Evolutionary conservation across 37 sponge, comb jelly and placozoan species (phyloP).

Genomic region (Spongilla lacustris): DNA sequence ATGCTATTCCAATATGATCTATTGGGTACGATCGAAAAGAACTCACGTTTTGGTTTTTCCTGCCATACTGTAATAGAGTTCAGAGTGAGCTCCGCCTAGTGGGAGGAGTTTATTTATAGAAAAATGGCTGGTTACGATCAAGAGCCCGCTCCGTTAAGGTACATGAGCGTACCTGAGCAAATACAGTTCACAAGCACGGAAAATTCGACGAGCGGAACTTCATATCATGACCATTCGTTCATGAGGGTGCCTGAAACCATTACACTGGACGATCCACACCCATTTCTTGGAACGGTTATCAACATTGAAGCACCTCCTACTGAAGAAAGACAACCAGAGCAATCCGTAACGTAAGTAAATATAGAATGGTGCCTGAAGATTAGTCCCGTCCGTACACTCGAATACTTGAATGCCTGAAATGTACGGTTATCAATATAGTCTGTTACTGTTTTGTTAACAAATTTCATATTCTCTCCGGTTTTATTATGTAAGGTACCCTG

Average conservation of each 20-base stretch:
- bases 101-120: neutral
- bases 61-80: neutral
- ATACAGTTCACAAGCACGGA: slow-evolving; percentile 44
- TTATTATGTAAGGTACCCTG: too few relatives aligned
- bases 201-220: neutral
- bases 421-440: too few relatives aligned
- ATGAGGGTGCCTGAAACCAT: slow-evolving; percentile 59
- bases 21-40: neutral
- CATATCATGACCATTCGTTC: neutral
- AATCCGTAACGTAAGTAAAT: neutral
- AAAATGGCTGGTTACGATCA: neutral
- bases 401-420: too few relatives aligned
- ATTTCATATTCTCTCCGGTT: too few relatives aligned
- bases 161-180: slow-evolving; percentile 69
- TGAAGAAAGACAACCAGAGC: neutral
- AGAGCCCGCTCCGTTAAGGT: slow-evolving; percentile 14
- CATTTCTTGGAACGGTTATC: neutral
- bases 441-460: too few relatives aligned
- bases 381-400: too few relatives aligned
- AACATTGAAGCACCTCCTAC: neutral
- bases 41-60: neutral
- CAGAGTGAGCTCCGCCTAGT: neutral
- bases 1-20: neutral
- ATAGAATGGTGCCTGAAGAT: too few relatives aligned
- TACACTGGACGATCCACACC: slow-evolving; percentile 25